Percentiles rank a stretch among this genome's conserved stretches.
Conservation (phyloP, 2,113 vertebrate genomes). For the Parus major region DNA sequence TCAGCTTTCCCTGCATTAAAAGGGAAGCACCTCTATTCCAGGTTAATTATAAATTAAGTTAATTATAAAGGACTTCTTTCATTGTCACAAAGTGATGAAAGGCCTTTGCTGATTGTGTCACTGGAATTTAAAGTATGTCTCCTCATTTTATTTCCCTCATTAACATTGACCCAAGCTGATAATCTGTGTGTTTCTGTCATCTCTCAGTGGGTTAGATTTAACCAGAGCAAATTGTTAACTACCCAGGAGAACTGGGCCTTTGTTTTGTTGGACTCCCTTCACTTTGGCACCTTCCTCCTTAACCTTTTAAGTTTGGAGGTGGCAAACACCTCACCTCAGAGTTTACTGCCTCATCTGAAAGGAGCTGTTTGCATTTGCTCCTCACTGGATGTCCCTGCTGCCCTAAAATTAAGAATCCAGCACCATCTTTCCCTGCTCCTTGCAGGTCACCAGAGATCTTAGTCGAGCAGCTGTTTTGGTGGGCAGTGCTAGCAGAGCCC, state of each 20-base stretch:
- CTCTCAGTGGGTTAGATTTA: background rate
- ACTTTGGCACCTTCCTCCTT: background rate
- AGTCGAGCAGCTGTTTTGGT: background rate
- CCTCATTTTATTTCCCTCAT: conserved; percentile 1
- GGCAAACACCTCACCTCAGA: background rate
- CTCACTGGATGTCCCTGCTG: background rate
- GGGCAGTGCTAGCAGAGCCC: background rate
- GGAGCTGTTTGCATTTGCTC: background rate
- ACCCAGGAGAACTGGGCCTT: background rate
- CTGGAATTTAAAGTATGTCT: conserved; percentile 34
- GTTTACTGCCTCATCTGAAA: background rate
- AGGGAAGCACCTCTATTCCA: background rate
- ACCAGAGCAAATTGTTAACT: conserved; percentile 3
- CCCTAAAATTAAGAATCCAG: background rate
- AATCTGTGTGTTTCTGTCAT: background rate
- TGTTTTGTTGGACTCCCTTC: background rate
- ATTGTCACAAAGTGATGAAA: conserved; percentile 24
- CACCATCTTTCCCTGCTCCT: background rate
- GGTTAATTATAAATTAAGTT: conserved; percentile 15
- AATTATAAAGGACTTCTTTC: conserved; percentile 25
- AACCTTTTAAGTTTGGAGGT: background rate
- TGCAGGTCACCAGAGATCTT: background rate
- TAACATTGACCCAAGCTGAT: conserved; percentile 16
- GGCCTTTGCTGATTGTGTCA: background rate
- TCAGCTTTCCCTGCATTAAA: background rate